Base-by-base conservation (phyloP, 2,113 vertebrate species). In the Myrmecobius fasciatus region DNA sequence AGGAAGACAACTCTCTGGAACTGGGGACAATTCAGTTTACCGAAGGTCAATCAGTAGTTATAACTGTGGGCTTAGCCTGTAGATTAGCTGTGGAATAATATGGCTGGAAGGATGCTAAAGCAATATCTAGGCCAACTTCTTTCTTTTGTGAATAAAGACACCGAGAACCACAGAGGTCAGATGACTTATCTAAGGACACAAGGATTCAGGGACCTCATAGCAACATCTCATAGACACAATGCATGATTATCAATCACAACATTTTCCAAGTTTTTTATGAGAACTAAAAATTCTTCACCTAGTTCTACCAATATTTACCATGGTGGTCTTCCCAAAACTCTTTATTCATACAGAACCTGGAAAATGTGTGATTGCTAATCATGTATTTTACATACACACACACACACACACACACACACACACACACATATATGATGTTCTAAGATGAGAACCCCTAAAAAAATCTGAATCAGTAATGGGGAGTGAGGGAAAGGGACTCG, bases 1-100 rank as follows among this genome's bases (percentile, higher is more conserved):
- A 98, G 0, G 99, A 99, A 97, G 99, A 99, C 26, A 98, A 98
- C 0, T 98, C 99, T 31, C 93, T 99, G 95, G 98, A 99, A 94
- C 97, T 99, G 92, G 98, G 98, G 60, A 99, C 99, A 0, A 98
- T 99, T 4, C 98, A 98, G 96, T 98, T 99, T 98, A 95, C 96
- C 93, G 98, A 98, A 0, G 98, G 98, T 98, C 89, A 98, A 98
- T 98, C 89, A 91, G 52, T n/a, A 47, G 89, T 93, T 93, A 46
- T 49, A 90, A 4, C 49, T 96, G 90, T 36, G 14, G 24, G 0
- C 53, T 94, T 93, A 90, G n/a, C 67, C 67, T 22, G 6, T 43
- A 22, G 67, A 75, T 75, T 36, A 75, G 36, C 7, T 20, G 43
- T 83, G 43, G 20, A 83, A 83, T 43, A 6, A 7, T 83, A 22